Evolutionary conservation across 1,140 invertebrate species (phyloP).

Genomic region (Tetramorium parvispinum): DNA sequence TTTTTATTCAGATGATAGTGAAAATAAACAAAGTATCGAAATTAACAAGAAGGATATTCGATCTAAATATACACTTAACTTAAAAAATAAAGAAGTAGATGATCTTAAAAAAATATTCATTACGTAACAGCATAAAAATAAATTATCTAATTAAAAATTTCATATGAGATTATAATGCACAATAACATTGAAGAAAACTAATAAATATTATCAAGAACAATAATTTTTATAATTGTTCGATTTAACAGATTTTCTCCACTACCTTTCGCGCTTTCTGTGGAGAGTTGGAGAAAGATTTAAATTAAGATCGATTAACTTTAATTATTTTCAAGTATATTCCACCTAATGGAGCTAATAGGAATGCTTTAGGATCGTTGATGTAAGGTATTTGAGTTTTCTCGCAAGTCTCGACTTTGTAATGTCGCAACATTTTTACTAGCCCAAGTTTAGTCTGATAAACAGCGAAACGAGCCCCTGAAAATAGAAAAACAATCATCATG

Average conservation of each 20-base stretch:
- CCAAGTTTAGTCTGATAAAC: constrained; percentile 85
- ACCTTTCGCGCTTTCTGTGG: neutral
- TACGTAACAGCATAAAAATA: no score
- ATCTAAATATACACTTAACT: no score
- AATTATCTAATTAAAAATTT: neutral
- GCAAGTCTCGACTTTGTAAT: constrained; percentile 79
- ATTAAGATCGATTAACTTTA: constrained; percentile 48
- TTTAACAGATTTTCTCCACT: neutral
- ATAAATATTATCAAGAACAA: neutral
- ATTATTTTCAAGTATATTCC: constrained; percentile 74
- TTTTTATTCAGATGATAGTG: no score
- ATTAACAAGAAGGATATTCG: no score
- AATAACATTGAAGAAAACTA: neutral
- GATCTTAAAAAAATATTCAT: no score
- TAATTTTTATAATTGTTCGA: neutral
- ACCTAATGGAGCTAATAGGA: constrained; percentile 68
- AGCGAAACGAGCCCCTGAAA: constrained; percentile 81
- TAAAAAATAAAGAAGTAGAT: no score
- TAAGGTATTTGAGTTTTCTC: constrained; percentile 77
- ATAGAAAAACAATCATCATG: neutral
- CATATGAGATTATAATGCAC: neutral
- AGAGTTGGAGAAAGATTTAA: neutral
- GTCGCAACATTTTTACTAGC: constrained; percentile 81
- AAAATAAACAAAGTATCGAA: no score
- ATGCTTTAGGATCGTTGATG: constrained; percentile 85